These are phyloP conservation scores for Apamea crenata DNA, from an alignment of 2,888 invertebrate genomes.

Conservation along the genomic window DNA sequence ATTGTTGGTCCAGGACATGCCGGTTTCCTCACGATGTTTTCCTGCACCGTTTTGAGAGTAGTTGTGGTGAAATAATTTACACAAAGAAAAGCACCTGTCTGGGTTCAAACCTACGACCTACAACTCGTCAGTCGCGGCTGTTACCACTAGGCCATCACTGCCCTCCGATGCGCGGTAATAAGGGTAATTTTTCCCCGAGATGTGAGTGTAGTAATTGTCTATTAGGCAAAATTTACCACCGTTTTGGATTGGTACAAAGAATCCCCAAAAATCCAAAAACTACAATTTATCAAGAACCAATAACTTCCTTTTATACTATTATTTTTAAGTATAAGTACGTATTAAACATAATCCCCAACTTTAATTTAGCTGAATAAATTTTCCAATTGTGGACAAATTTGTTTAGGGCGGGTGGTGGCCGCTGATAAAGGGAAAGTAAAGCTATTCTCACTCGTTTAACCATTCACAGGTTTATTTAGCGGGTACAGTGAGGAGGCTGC, in stretches of 20 bases:
- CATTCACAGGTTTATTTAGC: constrained; percentile 64
- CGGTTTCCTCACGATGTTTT: no score
- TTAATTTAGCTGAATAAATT: constrained; percentile 72
- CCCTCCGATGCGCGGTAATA: no score
- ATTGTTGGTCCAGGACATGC: no score
- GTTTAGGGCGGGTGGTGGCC: constrained; percentile 77
- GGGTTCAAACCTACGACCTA: no score
- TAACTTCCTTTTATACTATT: constrained; percentile 19
- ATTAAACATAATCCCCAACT: constrained; percentile 54
- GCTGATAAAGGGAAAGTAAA: constrained; percentile 78
- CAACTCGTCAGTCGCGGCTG: no score
- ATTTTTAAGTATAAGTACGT: constrained; percentile 4
- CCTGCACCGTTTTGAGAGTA: no score
- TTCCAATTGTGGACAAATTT: constrained; percentile 79
- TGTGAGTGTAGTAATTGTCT: no score
- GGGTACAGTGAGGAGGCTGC: not conserved
- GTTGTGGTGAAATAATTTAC: no score
- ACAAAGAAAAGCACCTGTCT: no score
- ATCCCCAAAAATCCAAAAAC: not conserved
- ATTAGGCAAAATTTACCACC: no score
- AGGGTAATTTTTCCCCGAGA: not conserved
- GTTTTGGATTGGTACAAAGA: not conserved
- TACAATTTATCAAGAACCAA: not conserved
- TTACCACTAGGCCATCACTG: no score
- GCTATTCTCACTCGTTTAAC: constrained; percentile 71